phyloP scores from a whole-genome alignment of 1,140 invertebrate genomes.

The Physella acuta region DNA sequence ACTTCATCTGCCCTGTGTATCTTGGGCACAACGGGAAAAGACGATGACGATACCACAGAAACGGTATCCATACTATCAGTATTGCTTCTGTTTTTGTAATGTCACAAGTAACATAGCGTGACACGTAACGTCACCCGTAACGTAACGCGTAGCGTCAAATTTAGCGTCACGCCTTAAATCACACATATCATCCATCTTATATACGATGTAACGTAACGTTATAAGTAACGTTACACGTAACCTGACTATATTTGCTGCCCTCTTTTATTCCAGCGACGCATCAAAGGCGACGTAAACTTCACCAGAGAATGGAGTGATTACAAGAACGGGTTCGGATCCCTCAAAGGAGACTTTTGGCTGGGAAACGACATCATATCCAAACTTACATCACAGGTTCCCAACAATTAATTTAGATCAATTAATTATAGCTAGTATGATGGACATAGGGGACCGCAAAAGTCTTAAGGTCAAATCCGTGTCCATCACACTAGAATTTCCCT shows the following conservation, averaged over 20 bases:
- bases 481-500: background rate
- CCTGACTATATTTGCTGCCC: background rate
- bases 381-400: background rate
- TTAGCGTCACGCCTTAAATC: background rate
- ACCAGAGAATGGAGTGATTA: background rate
- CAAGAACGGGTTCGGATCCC: slow-evolving; percentile 13
- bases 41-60: too few species aligned
- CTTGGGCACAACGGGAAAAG: too few species aligned
- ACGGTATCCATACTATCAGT: too few species aligned
- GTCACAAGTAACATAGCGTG: background rate
- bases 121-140: background rate
- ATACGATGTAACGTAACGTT: background rate
- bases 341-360: slow-evolving; percentile 5
- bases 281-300: background rate
- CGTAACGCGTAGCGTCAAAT: too few species aligned
- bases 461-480: background rate
- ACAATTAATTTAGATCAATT: background rate
- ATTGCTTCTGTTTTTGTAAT: background rate
- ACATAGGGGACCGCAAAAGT: background rate
- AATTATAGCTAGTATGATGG: background rate
- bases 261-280: background rate
- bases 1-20: too few species aligned
- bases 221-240: background rate
- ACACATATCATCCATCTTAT: background rate
- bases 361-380: slow-evolving; percentile 4